Conservation (phyloP, 1,140 invertebrate species). For the Meloidogyne chitwoodi region DNA sequence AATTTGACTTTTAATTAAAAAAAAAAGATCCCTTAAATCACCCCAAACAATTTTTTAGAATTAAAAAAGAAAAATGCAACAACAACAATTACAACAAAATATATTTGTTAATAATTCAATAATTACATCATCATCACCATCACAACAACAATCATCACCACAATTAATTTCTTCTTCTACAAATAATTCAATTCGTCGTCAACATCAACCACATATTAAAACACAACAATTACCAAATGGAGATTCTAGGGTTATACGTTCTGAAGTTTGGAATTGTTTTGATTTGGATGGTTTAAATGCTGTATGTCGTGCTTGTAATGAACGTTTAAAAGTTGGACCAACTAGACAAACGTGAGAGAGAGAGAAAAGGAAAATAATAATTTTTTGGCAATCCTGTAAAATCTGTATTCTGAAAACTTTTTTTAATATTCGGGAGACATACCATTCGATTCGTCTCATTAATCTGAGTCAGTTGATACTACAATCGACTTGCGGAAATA, state of each 20-base stretch:
- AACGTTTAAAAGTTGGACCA: slow-evolving; percentile 9
- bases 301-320: slow-evolving; percentile 13
- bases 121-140: not conserved
- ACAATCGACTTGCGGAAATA: too few species aligned
- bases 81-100: not conserved
- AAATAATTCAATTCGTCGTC: not conserved
- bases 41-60: too few species aligned
- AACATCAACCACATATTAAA: not conserved
- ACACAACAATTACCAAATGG: not conserved
- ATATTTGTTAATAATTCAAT: not conserved
- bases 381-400: too few species aligned
- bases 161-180: not conserved
- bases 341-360: slow-evolving; percentile 16
- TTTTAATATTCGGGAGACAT: too few species aligned
- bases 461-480: too few species aligned
- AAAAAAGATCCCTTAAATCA: too few species aligned
- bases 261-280: slow-evolving; percentile 19
- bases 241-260: slow-evolving; percentile 12
- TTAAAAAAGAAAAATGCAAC: not conserved
- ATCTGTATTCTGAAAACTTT: too few species aligned
- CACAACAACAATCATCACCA: not conserved
- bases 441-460: too few species aligned
- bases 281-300: slow-evolving; percentile 14
- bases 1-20: too few species aligned
- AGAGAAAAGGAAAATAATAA: too few species aligned